phyloP scores from a whole-genome alignment of 2,888 invertebrate species.

The Drosophila melanosoma region DNA sequence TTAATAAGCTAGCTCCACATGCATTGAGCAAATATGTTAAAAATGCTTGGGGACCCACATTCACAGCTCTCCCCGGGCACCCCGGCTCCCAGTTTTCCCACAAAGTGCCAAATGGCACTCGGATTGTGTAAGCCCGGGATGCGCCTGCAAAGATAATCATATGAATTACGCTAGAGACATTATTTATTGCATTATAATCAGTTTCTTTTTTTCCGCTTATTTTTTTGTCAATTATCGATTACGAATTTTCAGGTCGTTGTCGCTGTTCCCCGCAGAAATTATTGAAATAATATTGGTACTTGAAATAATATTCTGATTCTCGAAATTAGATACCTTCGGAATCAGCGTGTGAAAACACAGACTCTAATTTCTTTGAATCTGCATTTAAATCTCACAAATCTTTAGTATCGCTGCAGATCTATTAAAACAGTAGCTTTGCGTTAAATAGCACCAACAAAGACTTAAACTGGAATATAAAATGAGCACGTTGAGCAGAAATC shows the following conservation, averaged over 20 bases:
- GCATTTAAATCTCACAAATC: neutral
- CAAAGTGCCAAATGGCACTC: slow-evolving; percentile 17
- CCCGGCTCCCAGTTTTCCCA: neutral
- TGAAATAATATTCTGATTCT: neutral
- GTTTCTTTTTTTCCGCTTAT: neutral
- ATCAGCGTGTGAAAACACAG: neutral
- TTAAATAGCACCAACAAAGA: slow-evolving; percentile 6
- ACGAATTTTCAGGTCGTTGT: neutral
- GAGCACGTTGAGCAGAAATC: slow-evolving; percentile 44
- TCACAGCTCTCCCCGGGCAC: slow-evolving; percentile 18
- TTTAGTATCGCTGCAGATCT: neutral
- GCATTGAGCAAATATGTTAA: slow-evolving; percentile 61
- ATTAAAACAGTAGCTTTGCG: slow-evolving; percentile 3
- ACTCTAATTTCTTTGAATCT: neutral
- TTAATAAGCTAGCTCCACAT: slow-evolving; percentile 68
- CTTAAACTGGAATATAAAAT: slow-evolving; percentile 21
- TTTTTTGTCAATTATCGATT: neutral
- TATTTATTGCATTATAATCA: slow-evolving; percentile 1
- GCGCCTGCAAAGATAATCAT: slow-evolving; percentile 39
- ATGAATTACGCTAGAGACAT: slow-evolving; percentile 18
- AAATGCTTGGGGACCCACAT: slow-evolving; percentile 33
- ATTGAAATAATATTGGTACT: neutral
- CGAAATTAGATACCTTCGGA: neutral
- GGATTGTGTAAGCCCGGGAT: slow-evolving; percentile 63
- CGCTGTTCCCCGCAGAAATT: neutral